A percentile compares a stretch with the other conserved stretches of the same genome.
Evolutionary conservation across 2,888 invertebrate genomes (phyloP).

Genomic region (Periphyllus acericola): DNA sequence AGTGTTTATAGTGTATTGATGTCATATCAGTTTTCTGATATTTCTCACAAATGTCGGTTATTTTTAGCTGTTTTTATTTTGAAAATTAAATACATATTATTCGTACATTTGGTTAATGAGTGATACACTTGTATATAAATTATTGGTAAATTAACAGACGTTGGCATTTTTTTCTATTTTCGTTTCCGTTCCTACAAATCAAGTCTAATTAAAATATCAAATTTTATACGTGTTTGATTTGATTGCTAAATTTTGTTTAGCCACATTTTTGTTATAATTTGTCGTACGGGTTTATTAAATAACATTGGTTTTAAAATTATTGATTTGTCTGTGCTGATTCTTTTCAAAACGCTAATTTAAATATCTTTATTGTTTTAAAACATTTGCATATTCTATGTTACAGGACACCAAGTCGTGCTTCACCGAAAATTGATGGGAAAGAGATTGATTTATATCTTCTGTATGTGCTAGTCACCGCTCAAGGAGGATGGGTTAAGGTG

Average conservation of each 20-base stretch:
- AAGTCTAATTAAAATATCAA: neutral
- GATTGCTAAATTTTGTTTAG: neutral
- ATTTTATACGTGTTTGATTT: neutral
- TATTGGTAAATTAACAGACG: neutral
- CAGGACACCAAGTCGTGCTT: conserved; percentile 76
- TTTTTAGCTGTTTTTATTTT: too few species aligned
- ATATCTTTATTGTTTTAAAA: conserved; percentile 22
- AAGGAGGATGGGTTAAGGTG: conserved; percentile 96
- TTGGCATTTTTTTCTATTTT: neutral
- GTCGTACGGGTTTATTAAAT: neutral
- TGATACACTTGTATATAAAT: too few species aligned
- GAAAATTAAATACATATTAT: too few species aligned
- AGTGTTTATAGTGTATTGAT: neutral
- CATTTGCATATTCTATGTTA: conserved; percentile 65
- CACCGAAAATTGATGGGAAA: conserved; percentile 85
- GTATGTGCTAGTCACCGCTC: conserved; percentile 89
- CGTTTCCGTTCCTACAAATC: neutral
- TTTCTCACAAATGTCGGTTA: too few species aligned
- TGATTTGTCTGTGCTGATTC: neutral
- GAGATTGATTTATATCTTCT: conserved; percentile 92
- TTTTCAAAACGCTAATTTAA: neutral
- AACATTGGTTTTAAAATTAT: conserved; percentile 8
- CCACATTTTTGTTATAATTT: neutral
- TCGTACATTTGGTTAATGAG: too few species aligned
- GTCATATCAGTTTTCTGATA: too few species aligned